Base-by-base conservation (phyloP, 1,140 invertebrate genomes). In the Drosophila ironensis region DNA sequence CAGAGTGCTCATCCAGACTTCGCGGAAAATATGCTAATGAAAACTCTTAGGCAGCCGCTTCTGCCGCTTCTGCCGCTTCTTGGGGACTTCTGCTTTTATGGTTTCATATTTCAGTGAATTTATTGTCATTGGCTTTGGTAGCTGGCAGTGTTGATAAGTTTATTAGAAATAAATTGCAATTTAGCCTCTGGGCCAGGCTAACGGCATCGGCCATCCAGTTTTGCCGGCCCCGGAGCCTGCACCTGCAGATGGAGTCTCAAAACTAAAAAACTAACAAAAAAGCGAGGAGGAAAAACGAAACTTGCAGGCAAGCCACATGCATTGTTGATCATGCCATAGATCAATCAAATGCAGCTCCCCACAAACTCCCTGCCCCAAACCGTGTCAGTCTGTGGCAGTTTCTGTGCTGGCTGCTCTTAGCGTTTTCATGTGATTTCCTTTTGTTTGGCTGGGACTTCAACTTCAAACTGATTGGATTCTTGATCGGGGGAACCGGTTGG, bases 91-190 rank as follows among this genome's bases (percentile, higher is more conserved):
- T 44, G 52, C 72, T 64, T 86, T 78, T 72, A 86, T 74, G 71
- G 80, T 86, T 86, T 86, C 81, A 86, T 86, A 86, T 86, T 86
- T 86, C 71, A 86, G 52, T 9, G 56, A 86, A 86, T 80, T 86
- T 86, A 86, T 86, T 47, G 61, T 68, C 42, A 57, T 63, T 47
- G 52, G 38, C 37, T 19, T 51, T 71, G 72, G 74, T 86, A 86
- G 80, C 80, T 75, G 56, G 61, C 56, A 60, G 80, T 72, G 78
- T 84, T 86, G 80, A 86, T 86, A 86, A 87, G 80, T 86, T 86
- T 86, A 86, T 86, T 86, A 86, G 81, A 86, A 74, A 86, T 86
- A 86, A 86, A 86, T 86, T 86, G 80, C 80, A 86, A 86, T 84
- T 84, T 84, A 70, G 80, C 73, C 46, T 40, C 44, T 27, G 4